Evolutionary conservation across 2,888 invertebrate species (phyloP).

Genomic region (Andrena haemorrhoa): DNA sequence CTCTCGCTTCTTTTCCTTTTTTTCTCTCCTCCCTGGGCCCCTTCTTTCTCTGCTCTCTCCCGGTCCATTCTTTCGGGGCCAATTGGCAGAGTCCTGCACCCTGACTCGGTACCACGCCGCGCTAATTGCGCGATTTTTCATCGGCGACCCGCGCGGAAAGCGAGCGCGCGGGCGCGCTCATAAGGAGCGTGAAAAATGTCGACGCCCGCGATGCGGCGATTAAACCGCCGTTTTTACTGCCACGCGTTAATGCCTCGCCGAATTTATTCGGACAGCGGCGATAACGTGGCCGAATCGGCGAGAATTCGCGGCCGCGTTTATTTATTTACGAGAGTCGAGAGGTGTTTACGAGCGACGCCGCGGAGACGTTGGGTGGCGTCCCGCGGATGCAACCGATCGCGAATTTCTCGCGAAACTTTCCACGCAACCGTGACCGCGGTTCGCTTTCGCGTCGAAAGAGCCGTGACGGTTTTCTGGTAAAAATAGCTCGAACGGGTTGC

Average conservation of each 20-base stretch:
- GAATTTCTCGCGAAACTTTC: not conserved
- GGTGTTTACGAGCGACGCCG: too few species aligned
- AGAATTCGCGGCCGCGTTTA: not conserved
- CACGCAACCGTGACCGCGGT: not conserved
- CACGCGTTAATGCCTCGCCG: slow-evolving; percentile 9
- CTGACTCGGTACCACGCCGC: slow-evolving; percentile 1
- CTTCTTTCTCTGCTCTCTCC: not conserved
- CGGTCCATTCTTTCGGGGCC: not conserved
- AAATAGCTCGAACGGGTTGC: not conserved
- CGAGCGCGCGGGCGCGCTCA: not conserved
- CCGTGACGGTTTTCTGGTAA: slow-evolving; percentile 5
- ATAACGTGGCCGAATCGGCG: slow-evolving; percentile 2
- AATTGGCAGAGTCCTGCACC: not conserved
- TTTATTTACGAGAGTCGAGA: not conserved
- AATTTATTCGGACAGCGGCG: slow-evolving; percentile 4
- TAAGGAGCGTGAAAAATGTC: slow-evolving; percentile 40
- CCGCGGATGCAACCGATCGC: not conserved
- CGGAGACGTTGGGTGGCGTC: too few species aligned
- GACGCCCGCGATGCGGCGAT: slow-evolving; percentile 29
- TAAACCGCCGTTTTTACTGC: slow-evolving; percentile 50
- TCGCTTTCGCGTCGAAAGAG: not conserved
- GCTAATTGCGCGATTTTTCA: slow-evolving; percentile 59
- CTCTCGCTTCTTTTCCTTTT: slow-evolving; percentile 19
- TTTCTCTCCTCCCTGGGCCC: not conserved
- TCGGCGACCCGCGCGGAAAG: not conserved